phyloP scores from a whole-genome alignment of 2,888 invertebrate species.

The Drosophila silvestris region DNA sequence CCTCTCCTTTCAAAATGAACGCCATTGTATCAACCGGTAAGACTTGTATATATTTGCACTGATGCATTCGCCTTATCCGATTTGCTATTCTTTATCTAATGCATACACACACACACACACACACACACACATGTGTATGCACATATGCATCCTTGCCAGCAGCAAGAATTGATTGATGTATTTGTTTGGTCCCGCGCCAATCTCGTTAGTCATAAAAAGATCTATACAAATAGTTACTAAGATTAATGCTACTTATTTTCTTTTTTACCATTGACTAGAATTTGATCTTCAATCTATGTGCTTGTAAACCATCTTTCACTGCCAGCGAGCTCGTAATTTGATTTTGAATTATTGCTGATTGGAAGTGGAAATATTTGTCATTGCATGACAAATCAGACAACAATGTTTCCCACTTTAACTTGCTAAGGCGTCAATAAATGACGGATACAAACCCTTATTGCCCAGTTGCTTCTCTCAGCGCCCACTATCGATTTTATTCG shows the following conservation, averaged over 20 bases:
- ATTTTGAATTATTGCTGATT: constrained; percentile 1
- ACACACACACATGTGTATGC: background rate
- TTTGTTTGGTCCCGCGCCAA: constrained; percentile 45
- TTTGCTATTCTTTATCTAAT: constrained; percentile 48
- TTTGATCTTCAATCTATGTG: background rate
- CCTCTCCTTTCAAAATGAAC: constrained; percentile 57
- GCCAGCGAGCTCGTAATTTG: background rate
- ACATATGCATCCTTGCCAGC: constrained; percentile 32
- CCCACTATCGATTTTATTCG: constrained; percentile 29
- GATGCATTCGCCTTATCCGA: constrained; percentile 75
- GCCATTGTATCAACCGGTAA: constrained; percentile 57
- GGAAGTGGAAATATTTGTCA: constrained; percentile 2
- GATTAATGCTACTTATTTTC: constrained; percentile 24
- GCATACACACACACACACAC: background rate
- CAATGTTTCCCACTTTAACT: background rate
- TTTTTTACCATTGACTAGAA: background rate
- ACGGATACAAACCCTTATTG: background rate
- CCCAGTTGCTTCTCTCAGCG: background rate
- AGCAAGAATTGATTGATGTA: constrained; percentile 47
- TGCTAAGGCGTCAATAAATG: background rate
- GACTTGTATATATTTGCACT: constrained; percentile 45
- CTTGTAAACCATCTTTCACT: background rate
- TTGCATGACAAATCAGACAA: background rate
- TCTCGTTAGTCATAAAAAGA: constrained; percentile 59
- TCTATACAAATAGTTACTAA: constrained; percentile 36